Percentiles rank a stretch among this genome's conserved stretches.
Evolutionary conservation across 2,888 invertebrate species (phyloP).

Genomic region (Tenthredo notha): DNA sequence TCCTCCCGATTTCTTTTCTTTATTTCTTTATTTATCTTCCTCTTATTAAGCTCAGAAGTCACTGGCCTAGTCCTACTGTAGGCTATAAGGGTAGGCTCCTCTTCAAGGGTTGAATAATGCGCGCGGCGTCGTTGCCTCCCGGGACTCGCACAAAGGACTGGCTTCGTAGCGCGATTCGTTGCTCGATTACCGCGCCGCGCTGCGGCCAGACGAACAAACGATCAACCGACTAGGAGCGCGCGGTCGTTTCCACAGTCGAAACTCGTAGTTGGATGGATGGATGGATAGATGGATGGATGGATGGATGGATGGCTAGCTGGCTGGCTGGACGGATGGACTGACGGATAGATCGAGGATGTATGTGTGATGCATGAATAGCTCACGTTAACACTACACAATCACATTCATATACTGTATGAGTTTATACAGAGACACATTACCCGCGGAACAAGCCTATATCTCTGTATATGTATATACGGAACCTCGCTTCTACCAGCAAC

Average conservation of each 20-base stretch:
- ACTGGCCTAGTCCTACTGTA: constrained; percentile 34
- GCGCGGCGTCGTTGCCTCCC: constrained; percentile 55
- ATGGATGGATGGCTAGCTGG: neutral
- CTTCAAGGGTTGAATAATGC: constrained; percentile 50
- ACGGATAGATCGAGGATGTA: neutral
- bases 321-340: neutral
- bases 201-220: constrained; percentile 46
- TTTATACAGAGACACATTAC: neutral
- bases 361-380: constrained; percentile 3
- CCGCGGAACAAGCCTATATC: neutral
- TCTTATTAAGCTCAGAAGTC: constrained; percentile 14
- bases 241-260: constrained; percentile 45
- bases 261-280: constrained; percentile 25
- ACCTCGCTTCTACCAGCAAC: constrained; percentile 40
- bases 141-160: constrained; percentile 56
- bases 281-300: neutral
- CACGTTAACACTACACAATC: neutral
- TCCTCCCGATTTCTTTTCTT: neutral
- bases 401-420: neutral
- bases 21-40: neutral
- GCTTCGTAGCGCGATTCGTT: constrained; percentile 38
- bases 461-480: neutral
- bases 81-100: constrained; percentile 11
- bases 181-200: constrained; percentile 39
- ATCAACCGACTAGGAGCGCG: constrained; percentile 23